Percentiles rank a stretch among this genome's conserved stretches.
These are phyloP conservation scores for Rhea americana DNA, from an alignment of 2,113 vertebrate genomes.

Conservation along the genomic window DNA sequence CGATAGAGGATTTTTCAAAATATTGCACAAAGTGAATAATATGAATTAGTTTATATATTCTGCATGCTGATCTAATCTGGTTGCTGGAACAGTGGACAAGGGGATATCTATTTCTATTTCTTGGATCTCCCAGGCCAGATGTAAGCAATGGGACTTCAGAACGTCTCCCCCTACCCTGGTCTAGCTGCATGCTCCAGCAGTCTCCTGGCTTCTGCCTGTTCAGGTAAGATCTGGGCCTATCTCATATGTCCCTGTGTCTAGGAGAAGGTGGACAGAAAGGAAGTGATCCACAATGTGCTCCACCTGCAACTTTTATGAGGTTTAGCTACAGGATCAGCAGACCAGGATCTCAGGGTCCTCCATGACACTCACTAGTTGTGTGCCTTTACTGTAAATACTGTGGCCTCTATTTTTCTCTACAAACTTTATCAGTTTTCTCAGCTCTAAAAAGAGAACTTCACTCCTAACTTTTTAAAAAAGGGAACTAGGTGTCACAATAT, in stretches of 20 bases:
- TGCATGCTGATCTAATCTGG: not conserved
- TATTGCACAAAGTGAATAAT: not conserved
- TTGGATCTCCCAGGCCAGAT: not conserved
- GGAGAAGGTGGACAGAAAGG: not conserved
- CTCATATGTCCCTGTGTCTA: not conserved
- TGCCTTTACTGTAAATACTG: not conserved
- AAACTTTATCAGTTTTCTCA: not conserved
- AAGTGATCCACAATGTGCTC: not conserved
- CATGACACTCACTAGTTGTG: too few species aligned
- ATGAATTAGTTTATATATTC: not conserved
- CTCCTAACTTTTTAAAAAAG: not conserved
- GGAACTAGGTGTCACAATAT: not conserved
- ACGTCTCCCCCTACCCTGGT: not conserved
- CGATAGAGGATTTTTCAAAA: not conserved
- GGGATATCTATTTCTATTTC: not conserved
- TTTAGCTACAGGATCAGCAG: not conserved
- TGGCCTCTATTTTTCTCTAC: not conserved
- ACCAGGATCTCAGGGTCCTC: too few species aligned
- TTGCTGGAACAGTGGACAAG: not conserved
- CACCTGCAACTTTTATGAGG: not conserved
- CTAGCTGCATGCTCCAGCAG: not conserved
- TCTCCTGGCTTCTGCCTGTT: not conserved
- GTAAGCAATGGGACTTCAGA: not conserved
- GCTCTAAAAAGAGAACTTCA: not conserved
- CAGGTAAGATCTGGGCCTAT: not conserved